These are phyloP conservation scores for Empis stercorea DNA, from an alignment of 2,888 invertebrate genomes.

Conservation along the genomic window DNA sequence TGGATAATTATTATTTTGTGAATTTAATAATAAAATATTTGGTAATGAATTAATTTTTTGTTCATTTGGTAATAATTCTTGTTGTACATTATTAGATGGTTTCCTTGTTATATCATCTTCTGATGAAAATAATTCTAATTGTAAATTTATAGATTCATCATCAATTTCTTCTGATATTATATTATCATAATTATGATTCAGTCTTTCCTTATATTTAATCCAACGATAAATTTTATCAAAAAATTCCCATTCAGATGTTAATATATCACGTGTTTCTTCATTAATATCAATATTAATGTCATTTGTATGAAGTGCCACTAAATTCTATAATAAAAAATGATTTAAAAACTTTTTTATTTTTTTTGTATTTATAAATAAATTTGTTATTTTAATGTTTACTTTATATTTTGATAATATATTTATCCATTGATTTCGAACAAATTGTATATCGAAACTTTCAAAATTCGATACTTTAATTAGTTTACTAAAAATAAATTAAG, in stretches of 20 bases:
- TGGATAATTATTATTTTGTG: too few relatives aligned
- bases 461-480: slow-evolving; percentile 24
- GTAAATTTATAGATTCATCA: neutral
- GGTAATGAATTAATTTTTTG: too few relatives aligned
- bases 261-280: neutral
- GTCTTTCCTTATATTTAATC: neutral
- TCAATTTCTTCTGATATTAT: neutral
- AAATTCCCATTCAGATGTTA: neutral
- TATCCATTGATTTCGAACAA: slow-evolving; percentile 30
- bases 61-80: too few relatives aligned
- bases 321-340: neutral
- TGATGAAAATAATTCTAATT: neutral
- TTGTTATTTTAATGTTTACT: slow-evolving; percentile 20
- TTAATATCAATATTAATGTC: neutral
- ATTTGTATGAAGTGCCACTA: neutral
- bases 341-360: slow-evolving; percentile 10
- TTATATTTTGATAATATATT: slow-evolving; percentile 28
- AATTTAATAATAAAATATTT: too few relatives aligned
- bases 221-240: neutral
- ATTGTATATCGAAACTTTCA: slow-evolving; percentile 25
- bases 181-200: neutral
- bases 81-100: too few relatives aligned
- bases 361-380: too few relatives aligned
- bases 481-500: slow-evolving; percentile 15
- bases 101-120: neutral